Percentiles rank a stretch among this genome's conserved stretches.
phyloP scores from a whole-genome alignment of 2,888 invertebrate genomes.

The Vesta saturnalis region DNA sequence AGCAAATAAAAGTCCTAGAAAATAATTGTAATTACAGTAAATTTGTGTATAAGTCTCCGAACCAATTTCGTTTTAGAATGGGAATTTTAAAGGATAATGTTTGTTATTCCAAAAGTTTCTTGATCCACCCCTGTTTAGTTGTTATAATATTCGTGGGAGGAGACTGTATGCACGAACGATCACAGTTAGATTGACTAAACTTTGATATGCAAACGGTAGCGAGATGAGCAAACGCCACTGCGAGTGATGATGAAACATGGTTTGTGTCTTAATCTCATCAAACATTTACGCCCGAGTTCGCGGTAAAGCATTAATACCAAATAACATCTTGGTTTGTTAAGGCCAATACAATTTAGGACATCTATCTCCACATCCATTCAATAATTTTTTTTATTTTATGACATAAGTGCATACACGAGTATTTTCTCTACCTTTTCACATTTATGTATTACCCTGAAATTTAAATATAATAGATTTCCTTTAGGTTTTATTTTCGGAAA shows the following conservation, averaged over 20 bases:
- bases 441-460: too few species aligned
- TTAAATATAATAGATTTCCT: too few species aligned
- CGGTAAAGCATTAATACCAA: slow-evolving; percentile 48
- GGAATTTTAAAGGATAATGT: slow-evolving; percentile 20
- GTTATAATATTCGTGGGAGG: slow-evolving; percentile 47
- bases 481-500: too few species aligned
- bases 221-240: slow-evolving; percentile 44
- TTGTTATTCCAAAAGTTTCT: slow-evolving; percentile 24
- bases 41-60: too few species aligned
- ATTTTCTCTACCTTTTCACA: too few species aligned
- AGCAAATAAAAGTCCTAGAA: slow-evolving; percentile 9
- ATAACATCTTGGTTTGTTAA: slow-evolving; percentile 47
- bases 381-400: too few species aligned
- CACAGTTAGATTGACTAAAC: slow-evolving; percentile 42
- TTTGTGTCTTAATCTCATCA: slow-evolving; percentile 63
- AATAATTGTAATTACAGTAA: not conserved
- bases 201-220: slow-evolving; percentile 47
- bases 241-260: slow-evolving; percentile 60
- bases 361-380: too few species aligned
- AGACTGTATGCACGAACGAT: slow-evolving; percentile 46
- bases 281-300: slow-evolving; percentile 55
- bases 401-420: too few species aligned
- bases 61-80: slow-evolving; percentile 16
- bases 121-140: slow-evolving; percentile 24
- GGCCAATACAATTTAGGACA: slow-evolving; percentile 30